Evolutionary conservation across 2,797 vertebrate genomes (phyloP), one percentile per base, ranked within the genome.

Genomic region (Mallotus villosus): DNA sequence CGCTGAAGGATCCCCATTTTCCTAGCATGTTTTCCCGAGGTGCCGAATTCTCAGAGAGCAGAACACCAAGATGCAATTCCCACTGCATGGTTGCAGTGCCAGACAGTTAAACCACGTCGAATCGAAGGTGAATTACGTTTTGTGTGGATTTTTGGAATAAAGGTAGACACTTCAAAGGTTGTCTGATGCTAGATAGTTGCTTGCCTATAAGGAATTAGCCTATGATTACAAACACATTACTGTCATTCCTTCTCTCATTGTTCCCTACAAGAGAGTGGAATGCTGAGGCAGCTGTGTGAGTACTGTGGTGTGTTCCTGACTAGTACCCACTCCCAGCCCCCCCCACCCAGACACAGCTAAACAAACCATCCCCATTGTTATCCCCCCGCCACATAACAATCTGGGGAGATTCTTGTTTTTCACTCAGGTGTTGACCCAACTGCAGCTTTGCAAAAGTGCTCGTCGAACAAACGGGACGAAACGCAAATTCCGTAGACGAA

Each of bases 141-240:
- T 5, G 51, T 1, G 2, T 17, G 16, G 17, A 19, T 55, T 46
- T 14, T 12, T 46, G 0, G 0, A 55, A 55, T 55, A 8, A 55
- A n/a, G 51, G 51, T 12, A 1, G 51, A 17, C 51, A 1, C 16
- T 55, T 55, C 7, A n/a, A 55, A 55, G 5, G 17, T 55, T n/a
- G 51, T 55, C 19, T 6, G 51, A 55, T 51, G 37, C 34, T 41
- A 41, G 22, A 34, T 41, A 64, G 17, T 9, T 22, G 7, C 34
- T 41, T 64, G 19, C 37, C 34, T 17, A 19, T 55, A 41, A 64
- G 62, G 68, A 74, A 78, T 74, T 61, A 51, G 71, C 58, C 27
- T 74, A 68, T 67, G 71, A 74, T 67, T 73, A 73, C 71, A 81
- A 65, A 41, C 66, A 65, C 71, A 70, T 79, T 53, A 73, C 67